A percentile compares a stretch with the other conserved stretches of the same genome.
Evolutionary conservation across 2,888 invertebrate genomes (phyloP).

Genomic region (Microchrysa polita): DNA sequence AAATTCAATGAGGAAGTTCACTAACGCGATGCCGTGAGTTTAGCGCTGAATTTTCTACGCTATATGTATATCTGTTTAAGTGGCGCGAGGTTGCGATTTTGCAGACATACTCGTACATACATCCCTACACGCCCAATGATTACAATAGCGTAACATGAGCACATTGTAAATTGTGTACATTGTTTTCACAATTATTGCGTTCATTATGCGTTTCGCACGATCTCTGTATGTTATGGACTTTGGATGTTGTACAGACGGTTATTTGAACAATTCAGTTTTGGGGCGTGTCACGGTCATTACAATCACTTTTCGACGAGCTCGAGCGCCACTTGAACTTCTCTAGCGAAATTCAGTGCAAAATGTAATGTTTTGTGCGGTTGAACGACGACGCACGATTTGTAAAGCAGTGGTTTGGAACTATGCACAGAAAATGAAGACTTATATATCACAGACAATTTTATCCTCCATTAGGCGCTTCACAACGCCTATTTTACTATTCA

Average conservation of each 20-base stretch:
- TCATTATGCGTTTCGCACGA: conserved; percentile 17
- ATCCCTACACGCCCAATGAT: too few relatives aligned
- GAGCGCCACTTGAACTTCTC: conserved; percentile 24
- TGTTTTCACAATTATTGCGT: conserved; percentile 30
- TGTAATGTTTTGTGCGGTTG: too few relatives aligned
- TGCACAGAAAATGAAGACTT: too few relatives aligned
- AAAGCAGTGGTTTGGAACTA: too few relatives aligned
- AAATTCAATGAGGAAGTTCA: too few relatives aligned
- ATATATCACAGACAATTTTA: too few relatives aligned
- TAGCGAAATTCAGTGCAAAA: too few relatives aligned
- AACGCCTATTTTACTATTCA: too few relatives aligned
- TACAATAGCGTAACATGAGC: neutral
- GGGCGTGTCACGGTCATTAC: conserved; percentile 48
- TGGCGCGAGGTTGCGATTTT: neutral
- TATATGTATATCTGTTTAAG: neutral
- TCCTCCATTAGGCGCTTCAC: too few relatives aligned
- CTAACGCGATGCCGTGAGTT: too few relatives aligned
- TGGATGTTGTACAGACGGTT: neutral
- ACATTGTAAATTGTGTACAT: neutral
- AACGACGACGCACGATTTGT: neutral
- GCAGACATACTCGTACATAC: too few relatives aligned
- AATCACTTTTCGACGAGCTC: conserved; percentile 42
- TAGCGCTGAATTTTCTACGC: too few relatives aligned
- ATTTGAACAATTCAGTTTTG: conserved; percentile 19
- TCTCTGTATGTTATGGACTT: conserved; percentile 3